Base-by-base conservation (phyloP, 2,113 vertebrate species). In the Tautogolabrus adspersus region DNA sequence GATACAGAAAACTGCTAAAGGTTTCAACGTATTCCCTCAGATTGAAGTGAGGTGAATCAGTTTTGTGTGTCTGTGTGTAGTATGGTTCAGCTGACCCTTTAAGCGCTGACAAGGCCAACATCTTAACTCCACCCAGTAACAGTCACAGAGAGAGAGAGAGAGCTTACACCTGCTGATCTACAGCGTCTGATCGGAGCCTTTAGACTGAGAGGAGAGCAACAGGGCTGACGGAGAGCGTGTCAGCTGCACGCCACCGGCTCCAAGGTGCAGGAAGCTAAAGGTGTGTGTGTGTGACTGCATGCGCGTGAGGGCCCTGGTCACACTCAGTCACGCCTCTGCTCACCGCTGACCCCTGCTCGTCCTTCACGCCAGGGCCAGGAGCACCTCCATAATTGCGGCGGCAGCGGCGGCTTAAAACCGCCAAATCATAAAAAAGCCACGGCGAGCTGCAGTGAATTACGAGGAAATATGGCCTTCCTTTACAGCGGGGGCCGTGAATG, bases 381-480 rank as follows among this genome's bases (percentile, higher is more conserved):
- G 88, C 91, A 87, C 89, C 87, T 89, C 75, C 77, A 89, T 94
- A 94, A 94, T 92, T 88, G 92, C 60, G 57, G 72, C 64, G 75
- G 84, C 83, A 85, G 79, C 67, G 75, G 84, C 85, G 70, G 89
- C 93, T 93, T 93, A 92, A 93, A 93, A 94, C 91, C 90, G 88
- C 83, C 91, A 90, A 94, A 94, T 94, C 93, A 94, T 95, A 95
- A 95, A 95, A 94, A 84, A 87, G 83, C 78, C 82, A 71, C 54
- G 69, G 87, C 79, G 81, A 89, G 93, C 88, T 85, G 79, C 77
- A 87, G 93, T 94, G 94, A 95, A 93, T 94, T 93, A 96, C 94
- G 96, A 97, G 92, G 96, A 98, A 98, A 98, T 97, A 98, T 97
- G 95, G 95, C 96, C 95, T 96, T 95, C 95, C 96, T 98, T 98